Evolutionary conservation across 2,113 vertebrate genomes (phyloP).

Genomic region (Procavia capensis): DNA sequence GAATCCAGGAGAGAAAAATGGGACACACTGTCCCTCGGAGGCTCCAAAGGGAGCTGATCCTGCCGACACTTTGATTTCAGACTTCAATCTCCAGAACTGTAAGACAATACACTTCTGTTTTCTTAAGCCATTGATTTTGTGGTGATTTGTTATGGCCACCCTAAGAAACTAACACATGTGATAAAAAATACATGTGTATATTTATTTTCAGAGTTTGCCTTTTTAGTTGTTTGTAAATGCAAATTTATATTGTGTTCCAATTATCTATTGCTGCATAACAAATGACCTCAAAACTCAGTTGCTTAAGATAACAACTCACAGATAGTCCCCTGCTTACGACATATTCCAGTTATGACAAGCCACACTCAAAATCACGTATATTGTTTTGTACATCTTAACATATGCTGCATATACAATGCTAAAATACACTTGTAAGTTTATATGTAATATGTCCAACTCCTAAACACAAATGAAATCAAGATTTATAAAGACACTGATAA

Average conservation of each 20-base stretch:
- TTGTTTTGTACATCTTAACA: background rate
- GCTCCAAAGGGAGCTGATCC: background rate
- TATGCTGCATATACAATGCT: background rate
- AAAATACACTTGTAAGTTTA: background rate
- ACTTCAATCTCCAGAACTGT: background rate
- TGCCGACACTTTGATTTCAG: background rate
- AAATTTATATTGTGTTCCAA: background rate
- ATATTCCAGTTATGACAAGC: background rate
- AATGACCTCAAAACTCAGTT: background rate
- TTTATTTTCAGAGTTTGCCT: background rate
- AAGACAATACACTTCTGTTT: background rate
- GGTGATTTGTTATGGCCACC: background rate
- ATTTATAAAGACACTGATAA: background rate
- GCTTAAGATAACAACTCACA: background rate
- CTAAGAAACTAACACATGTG: background rate
- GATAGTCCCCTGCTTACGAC: background rate
- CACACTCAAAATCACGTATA: background rate
- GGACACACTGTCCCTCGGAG: background rate
- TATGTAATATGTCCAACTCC: background rate
- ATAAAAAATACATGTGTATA: background rate
- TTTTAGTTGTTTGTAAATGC: constrained; percentile 4
- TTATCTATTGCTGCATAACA: background rate
- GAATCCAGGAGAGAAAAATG: background rate
- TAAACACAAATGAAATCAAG: background rate
- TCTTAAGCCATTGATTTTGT: background rate